phyloP scores from a whole-genome alignment of 2,113 vertebrate species.

The Pterophyllum scalare region DNA sequence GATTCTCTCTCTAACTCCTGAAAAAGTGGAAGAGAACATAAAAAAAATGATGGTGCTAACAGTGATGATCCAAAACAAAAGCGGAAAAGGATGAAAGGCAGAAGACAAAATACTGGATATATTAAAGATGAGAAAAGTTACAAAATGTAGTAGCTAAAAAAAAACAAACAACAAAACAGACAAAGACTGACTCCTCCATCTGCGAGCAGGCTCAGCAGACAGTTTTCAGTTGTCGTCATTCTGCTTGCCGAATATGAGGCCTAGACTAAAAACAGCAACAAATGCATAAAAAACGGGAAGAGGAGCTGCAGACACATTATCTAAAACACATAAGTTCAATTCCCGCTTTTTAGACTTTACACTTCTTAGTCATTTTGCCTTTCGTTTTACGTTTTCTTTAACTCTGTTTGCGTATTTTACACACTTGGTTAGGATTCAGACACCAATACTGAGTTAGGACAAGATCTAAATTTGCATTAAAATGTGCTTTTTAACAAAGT shows the following conservation, averaged over 20 bases:
- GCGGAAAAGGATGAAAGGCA: not conserved
- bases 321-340: not conserved
- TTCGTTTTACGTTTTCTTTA: not conserved
- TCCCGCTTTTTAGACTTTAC: not conserved
- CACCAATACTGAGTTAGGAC: not conserved
- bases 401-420: not conserved
- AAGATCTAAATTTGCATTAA: not conserved
- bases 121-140: not conserved
- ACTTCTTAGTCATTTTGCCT: not conserved
- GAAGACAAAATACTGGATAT: not conserved
- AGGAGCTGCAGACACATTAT: not conserved
- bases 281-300: not conserved
- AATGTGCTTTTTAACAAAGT: not conserved
- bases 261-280: not conserved
- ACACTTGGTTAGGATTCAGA: not conserved
- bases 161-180: not conserved
- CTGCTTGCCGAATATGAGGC: not conserved
- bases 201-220: not conserved
- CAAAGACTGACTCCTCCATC: not conserved
- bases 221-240: not conserved
- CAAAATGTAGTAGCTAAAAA: not conserved
- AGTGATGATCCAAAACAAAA: not conserved
- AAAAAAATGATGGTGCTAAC: not conserved
- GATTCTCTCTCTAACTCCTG: not conserved
- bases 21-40: not conserved